Evolutionary conservation across 1,140 invertebrate species (phyloP).

Genomic region (Tenebrio molitor): DNA sequence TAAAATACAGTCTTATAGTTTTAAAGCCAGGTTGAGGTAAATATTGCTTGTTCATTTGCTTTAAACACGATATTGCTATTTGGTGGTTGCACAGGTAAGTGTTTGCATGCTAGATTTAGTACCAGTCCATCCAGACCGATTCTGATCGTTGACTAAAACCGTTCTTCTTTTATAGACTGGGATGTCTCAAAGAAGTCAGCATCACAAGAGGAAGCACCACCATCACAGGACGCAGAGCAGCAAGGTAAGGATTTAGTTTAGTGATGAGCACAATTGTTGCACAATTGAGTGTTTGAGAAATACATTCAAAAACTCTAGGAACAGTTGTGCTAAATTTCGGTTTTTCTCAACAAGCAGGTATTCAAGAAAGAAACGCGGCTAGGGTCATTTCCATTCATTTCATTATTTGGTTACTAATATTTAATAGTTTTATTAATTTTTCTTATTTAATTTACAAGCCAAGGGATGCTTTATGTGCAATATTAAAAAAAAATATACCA

Average conservation of each 20-base stretch:
- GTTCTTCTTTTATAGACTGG: slow-evolving; percentile 61
- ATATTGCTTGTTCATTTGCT: slow-evolving; percentile 26
- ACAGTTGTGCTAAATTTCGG: slow-evolving; percentile 22
- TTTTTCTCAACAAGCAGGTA: slow-evolving; percentile 44
- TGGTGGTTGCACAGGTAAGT: slow-evolving; percentile 23
- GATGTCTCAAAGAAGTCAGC: slow-evolving; percentile 57
- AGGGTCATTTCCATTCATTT: slow-evolving; percentile 41
- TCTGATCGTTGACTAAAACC: not conserved
- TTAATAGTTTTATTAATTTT: slow-evolving; percentile 40
- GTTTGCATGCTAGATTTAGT: slow-evolving; percentile 15
- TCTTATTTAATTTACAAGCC: slow-evolving; percentile 56
- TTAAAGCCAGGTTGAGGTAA: slow-evolving; percentile 15
- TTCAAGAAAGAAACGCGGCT: slow-evolving; percentile 14
- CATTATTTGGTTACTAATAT: slow-evolving; percentile 31
- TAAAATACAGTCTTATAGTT: slow-evolving; percentile 4
- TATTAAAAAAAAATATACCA: slow-evolving; percentile 14
- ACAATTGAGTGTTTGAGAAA: not conserved
- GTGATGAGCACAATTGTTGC: slow-evolving; percentile 22
- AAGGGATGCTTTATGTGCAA: slow-evolving; percentile 61
- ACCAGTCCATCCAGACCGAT: not conserved
- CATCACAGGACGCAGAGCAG: slow-evolving; percentile 57
- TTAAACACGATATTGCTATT: slow-evolving; percentile 1
- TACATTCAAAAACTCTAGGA: slow-evolving; percentile 6
- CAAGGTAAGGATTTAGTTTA: slow-evolving; percentile 58
- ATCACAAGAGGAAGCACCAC: slow-evolving; percentile 48